Evolutionary conservation across 2,797 vertebrate genomes (phyloP).

Genomic region (Enteromius afrohamiltoni): DNA sequence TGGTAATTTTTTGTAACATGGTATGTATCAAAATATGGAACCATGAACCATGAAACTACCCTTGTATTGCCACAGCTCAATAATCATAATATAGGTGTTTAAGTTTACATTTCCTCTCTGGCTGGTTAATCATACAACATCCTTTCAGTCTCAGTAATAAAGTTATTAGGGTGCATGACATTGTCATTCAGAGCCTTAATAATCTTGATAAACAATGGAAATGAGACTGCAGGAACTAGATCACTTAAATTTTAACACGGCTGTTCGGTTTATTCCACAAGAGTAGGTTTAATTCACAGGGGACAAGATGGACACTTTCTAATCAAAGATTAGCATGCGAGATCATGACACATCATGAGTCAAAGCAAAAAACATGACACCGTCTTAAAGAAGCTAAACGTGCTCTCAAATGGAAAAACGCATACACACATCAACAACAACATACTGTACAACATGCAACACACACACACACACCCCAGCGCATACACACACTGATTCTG

Average conservation of each 20-base stretch:
- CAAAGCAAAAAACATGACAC: neutral
- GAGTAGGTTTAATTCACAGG: conserved; percentile 27
- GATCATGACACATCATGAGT: conserved; percentile 20
- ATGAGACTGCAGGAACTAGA: conserved; percentile 8
- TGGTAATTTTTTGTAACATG: neutral
- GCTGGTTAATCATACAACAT: neutral
- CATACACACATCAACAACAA: neutral
- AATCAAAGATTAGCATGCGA: conserved; percentile 45
- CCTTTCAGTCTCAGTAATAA: neutral
- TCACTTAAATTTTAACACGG: conserved; percentile 23
- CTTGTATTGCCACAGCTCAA: neutral
- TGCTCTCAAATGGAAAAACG: neutral
- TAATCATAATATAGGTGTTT: neutral
- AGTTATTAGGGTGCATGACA: conserved; percentile 27
- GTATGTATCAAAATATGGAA: neutral
- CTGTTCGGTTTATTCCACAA: conserved; percentile 28
- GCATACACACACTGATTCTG: neutral
- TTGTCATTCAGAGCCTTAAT: conserved; percentile 6
- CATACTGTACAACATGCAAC: neutral
- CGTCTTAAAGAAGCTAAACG: neutral
- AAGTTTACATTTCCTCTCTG: neutral
- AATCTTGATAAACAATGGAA: neutral
- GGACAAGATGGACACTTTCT: conserved; percentile 32
- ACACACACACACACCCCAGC: conserved; percentile 10
- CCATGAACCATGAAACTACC: neutral